Base-by-base conservation (phyloP, 2,888 invertebrate genomes). In the Automeris io region DNA sequence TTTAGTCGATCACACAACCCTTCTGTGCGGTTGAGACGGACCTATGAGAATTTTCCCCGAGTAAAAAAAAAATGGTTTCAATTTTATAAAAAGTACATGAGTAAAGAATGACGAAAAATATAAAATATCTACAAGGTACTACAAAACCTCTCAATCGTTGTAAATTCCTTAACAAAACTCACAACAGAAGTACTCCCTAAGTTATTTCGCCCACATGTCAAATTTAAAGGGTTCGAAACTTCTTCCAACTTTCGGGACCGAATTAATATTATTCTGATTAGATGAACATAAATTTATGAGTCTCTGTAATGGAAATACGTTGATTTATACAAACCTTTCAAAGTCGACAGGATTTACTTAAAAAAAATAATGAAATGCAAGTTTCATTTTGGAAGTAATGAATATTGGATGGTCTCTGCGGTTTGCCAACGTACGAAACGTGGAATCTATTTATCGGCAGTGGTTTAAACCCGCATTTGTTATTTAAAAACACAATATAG, bases 241-340 rank as follows among this genome's bases (percentile, higher is more conserved):
- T 16, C 29, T 29, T 25, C 18, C 43, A 40, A 51, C 49, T 43
- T 58, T 53, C 29, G 41, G 44, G 46, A 46, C 46, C 39, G 34
- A 53, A 59, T 51, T 68, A 70, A 66, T 63, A 55, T 49, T 57
- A 61, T 65, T 62, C 60, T 64, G 70, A 74, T 76, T 77, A 70
- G 66, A 59, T 52, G 59, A 66, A 60, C 57, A 68, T 72, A 69
- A 67, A 70, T 72, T 65, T 53, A 37, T 43, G 49, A 45, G 39
- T 47, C 46, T 38, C 52, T 57, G 52, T 61, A 64, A 64, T 60
- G 62, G 49, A 61, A 57, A 57, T 56, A 59, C 51, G 55, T 52
- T 51, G 48, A 47, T 42, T 31, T 8, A 31, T n/a, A 31, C 26
- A 9, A 24, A 19, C 18, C 12, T 46, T 49, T 49, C 49, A 44